Evolutionary conservation across 2,113 vertebrate genomes (phyloP).

Genomic region (Lycocorax pyrrhopterus): DNA sequence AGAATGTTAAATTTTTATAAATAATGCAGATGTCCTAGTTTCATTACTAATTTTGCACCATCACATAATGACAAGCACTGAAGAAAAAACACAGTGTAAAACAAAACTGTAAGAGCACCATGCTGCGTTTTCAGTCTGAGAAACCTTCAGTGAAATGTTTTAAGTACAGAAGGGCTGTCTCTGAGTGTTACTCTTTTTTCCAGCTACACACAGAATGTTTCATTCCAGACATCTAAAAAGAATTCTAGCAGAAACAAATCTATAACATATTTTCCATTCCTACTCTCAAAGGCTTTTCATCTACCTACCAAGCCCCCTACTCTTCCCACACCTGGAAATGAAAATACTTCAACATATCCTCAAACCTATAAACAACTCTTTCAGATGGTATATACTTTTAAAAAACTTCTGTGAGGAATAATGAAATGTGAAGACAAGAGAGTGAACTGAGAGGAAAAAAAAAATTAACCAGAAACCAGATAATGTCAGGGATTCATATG

Average conservation of each 20-base stretch:
- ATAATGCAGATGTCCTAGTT: neutral
- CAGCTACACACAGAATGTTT: neutral
- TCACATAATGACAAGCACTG: neutral
- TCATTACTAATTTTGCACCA: neutral
- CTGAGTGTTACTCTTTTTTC: neutral
- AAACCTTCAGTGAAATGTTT: neutral
- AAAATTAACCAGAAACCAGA: neutral
- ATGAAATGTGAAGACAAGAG: neutral
- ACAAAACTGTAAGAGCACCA: conserved; percentile 9
- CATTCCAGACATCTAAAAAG: neutral
- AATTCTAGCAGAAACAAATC: conserved; percentile 17
- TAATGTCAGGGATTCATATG: neutral
- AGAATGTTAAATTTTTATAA: neutral
- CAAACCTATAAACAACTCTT: neutral
- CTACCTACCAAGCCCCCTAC: neutral
- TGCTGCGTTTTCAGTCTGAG: neutral
- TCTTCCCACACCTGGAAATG: neutral
- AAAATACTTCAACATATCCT: neutral
- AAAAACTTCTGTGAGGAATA: neutral
- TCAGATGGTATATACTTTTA: neutral
- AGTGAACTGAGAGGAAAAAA: neutral
- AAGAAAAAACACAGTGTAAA: neutral
- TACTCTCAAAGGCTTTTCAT: conserved; percentile 29
- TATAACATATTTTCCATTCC: conserved; percentile 22
- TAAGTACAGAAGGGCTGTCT: neutral